Evolutionary conservation across 2,888 invertebrate species (phyloP).

Genomic region (Latheticus oryzae): DNA sequence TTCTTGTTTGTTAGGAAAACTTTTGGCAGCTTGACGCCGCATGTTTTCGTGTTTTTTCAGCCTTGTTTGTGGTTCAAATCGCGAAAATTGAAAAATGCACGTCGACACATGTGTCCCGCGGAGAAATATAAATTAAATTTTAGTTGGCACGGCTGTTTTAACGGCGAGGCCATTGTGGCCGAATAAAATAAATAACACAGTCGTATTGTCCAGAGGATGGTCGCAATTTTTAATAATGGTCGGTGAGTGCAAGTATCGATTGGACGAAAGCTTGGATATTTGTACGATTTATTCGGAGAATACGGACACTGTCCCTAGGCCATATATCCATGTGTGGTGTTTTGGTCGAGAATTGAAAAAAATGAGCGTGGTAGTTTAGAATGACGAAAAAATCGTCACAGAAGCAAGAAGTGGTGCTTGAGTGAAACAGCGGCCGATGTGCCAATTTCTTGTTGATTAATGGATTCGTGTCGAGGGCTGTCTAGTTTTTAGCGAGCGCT

Average conservation of each 20-base stretch:
- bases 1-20: conserved; percentile 61
- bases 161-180: conserved; percentile 31
- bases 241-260: conserved; percentile 60
- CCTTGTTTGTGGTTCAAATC: conserved; percentile 38
- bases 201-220: conserved; percentile 58
- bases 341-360: conserved; percentile 28
- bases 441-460: conserved; percentile 41
- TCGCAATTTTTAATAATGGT: conserved; percentile 62
- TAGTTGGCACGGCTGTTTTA: conserved; percentile 20
- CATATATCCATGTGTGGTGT: conserved; percentile 57
- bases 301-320: conserved; percentile 62
- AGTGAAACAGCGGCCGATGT: conserved; percentile 24
- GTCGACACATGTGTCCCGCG: conserved; percentile 54
- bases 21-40: conserved; percentile 64
- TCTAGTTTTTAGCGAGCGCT: conserved; percentile 38
- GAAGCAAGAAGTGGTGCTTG: conserved; percentile 4
- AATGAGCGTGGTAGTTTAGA: no score
- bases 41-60: conserved; percentile 55
- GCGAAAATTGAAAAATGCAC: conserved; percentile 55
- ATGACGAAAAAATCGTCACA: no score
- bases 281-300: conserved; percentile 64
- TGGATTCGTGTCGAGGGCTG: conserved; percentile 30
- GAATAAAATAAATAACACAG: conserved; percentile 46
- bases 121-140: conserved; percentile 52
- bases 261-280: conserved; percentile 56